Evolutionary conservation across 23 tunicate species (phyloP), one percentile per base, ranked within the genome.

Genomic region (Styela clava): DNA sequence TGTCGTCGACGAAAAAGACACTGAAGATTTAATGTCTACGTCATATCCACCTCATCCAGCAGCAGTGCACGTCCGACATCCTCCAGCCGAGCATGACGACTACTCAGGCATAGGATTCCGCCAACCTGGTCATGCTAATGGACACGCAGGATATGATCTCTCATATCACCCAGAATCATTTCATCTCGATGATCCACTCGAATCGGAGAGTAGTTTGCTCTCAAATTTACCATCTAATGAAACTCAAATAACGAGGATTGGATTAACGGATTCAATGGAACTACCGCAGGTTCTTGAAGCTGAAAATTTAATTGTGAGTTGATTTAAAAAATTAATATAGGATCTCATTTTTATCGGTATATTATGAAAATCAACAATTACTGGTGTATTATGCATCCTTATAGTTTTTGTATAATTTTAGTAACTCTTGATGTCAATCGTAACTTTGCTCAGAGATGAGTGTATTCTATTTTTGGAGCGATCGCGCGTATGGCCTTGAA

Each of bases 201-300:
- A 44, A 44, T 44, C 56, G 9, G 81, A 2, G 31, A 76, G 73
- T 26, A 31, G n/a, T 51, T 36, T 33, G 33, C 52, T 36, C 0
- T 52, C 64, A 24, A 28, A 27, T 20, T 36, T 76, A 1, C 64
- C 33, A 21, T 76, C 81, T 64, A 52, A 76, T 24, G 65, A 35
- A 2, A 76, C 81, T 12, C 65, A 76, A 52, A 44, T 76, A 21
- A 76, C 81, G 12, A 76, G 52, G 37, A 52, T 76, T 29, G 81
- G 81, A 18, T 51, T 76, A 29, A 24, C 81, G 12, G 65, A 36
- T 7, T 76, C 81, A 25, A 33, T 28, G 77, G 64, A 35, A 20
- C 31, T 67, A 25, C 71, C 71, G 16, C 22, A 67, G 22, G 71
- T 67, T 67, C 24, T 29, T 0, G 71, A 67, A 67, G 31, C 22